Evolutionary conservation across 1,140 invertebrate genomes (phyloP), one percentile per base, ranked within the genome.

Genomic region (Gerris buenoi): DNA sequence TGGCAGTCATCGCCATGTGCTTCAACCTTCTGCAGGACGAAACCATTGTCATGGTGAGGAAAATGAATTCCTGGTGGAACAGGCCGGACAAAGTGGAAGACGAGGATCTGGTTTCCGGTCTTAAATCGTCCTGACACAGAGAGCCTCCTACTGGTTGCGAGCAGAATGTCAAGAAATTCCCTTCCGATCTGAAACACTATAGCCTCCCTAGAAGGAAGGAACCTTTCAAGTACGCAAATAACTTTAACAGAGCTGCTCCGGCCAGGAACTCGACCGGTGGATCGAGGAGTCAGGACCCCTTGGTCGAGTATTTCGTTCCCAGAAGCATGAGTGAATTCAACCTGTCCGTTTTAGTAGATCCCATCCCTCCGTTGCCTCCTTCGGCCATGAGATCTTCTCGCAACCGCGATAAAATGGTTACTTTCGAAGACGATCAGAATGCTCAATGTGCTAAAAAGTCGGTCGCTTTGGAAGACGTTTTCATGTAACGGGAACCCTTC

Each of bases 21-120:
- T 97, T 96, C 79, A 95, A 93, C 76, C 80, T 98, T 60, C 91
- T 97, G 68, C 93, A 97, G 78, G 93, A 95, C 73, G 91, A 97
- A 77, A 86, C 95, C 71, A 85, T 90, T 67, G 76, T 81, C 66
- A 79, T 85, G 72, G 77, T 87, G 73, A 80, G 85, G 67, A 80
- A 81, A 68, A 27, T 67, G 46, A 68, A 28, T 65, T 66, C 67
- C 27, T 68, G 65, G 69, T 67, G 68, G 75, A 59, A 72, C 65
- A 63, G 74, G 71, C 59, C 75, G 69, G 66, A 76, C 73, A 67
- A 69, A 29, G 73, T 75, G 27, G 70, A 74, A 46, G 67, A 70
- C 65, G 77, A 70, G 75, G 74, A 76, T 78, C 75, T 73, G 78
- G 62, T 66, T 26, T 69, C 65, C 26, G 63, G 64, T 18, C 64